These are phyloP conservation scores for Scomber colias DNA, from an alignment of 2,113 vertebrate species.

Conservation along the genomic window DNA sequence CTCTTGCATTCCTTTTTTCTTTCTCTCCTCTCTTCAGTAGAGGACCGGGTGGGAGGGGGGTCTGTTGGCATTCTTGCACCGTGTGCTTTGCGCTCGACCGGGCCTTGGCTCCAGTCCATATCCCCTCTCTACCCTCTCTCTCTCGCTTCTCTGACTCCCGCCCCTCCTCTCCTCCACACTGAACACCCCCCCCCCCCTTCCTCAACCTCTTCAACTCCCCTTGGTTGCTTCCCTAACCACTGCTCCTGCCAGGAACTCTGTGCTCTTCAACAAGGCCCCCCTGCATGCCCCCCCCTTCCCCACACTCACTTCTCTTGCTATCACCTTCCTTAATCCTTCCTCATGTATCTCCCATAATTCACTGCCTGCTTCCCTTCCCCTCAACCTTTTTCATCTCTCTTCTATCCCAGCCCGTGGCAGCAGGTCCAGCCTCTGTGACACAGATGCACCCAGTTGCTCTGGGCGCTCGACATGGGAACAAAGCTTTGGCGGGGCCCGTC, in stretches of 20 bases:
- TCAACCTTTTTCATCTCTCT: constrained; percentile 45
- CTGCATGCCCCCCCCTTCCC: background rate
- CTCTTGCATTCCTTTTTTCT: constrained; percentile 13
- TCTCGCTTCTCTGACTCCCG: constrained; percentile 68
- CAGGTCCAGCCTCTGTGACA: constrained; percentile 81
- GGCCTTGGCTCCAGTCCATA: constrained; percentile 76
- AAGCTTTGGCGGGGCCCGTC: constrained; percentile 71
- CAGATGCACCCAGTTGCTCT: constrained; percentile 72
- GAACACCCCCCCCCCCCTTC: constrained; percentile 30
- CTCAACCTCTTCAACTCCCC: constrained; percentile 61
- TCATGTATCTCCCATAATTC: constrained; percentile 51
- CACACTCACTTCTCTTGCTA: constrained; percentile 45
- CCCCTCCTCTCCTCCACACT: constrained; percentile 38
- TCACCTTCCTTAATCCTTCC: constrained; percentile 64
- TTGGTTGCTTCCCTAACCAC: constrained; percentile 52
- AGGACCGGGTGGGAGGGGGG: constrained; percentile 50
- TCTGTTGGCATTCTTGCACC: constrained; percentile 77
- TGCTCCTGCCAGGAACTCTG: constrained; percentile 51
- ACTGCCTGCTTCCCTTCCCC: constrained; percentile 2
- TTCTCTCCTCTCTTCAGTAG: constrained; percentile 44
- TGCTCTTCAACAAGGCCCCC: constrained; percentile 34
- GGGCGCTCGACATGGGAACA: constrained; percentile 73
- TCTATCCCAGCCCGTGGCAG: constrained; percentile 75
- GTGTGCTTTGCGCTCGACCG: constrained; percentile 77
- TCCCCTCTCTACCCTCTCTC: constrained; percentile 74